Evolutionary conservation across 2,888 invertebrate species (phyloP).

Genomic region (Lithophane ornitopus): DNA sequence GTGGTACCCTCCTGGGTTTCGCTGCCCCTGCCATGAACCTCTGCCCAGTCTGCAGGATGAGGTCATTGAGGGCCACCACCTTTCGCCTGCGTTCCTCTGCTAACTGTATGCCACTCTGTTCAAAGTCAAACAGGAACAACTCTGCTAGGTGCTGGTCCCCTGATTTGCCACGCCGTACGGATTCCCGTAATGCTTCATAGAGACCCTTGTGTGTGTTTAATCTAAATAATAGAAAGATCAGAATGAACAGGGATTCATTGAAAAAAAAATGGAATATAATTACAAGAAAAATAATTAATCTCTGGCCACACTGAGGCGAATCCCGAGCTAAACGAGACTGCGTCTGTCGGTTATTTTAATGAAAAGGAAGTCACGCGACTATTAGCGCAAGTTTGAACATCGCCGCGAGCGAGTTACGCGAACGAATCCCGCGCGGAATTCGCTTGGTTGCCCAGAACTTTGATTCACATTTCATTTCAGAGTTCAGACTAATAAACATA

Average conservation of each 20-base stretch:
- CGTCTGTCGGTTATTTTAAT: not conserved
- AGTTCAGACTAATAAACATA: not conserved
- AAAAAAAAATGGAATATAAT: not conserved
- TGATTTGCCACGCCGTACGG: conserved; percentile 93
- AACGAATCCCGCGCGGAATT: not conserved
- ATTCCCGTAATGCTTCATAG: conserved; percentile 94
- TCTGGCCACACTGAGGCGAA: not conserved
- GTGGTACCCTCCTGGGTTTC: conserved; percentile 92
- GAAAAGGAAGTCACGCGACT: not conserved
- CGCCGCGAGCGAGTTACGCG: not conserved
- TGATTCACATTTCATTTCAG: not conserved
- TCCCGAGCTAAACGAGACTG: not conserved
- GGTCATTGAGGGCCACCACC: conserved; percentile 97
- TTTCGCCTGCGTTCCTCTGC: conserved; percentile 92
- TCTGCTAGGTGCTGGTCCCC: conserved; percentile 96
- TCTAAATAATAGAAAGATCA: conserved; percentile 82
- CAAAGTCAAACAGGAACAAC: conserved; percentile 98
- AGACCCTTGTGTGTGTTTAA: conserved; percentile 97
- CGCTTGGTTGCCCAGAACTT: not conserved
- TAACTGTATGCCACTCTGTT: conserved; percentile 99
- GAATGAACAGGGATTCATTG: not conserved
- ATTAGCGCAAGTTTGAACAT: not conserved
- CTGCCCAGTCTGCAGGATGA: conserved; percentile 96
- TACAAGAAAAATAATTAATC: not conserved
- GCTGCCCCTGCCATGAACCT: conserved; percentile 95